These are phyloP conservation scores for Buphagus erythrorhynchus DNA, from an alignment of 2,797 vertebrate genomes.

Conservation along the genomic window DNA sequence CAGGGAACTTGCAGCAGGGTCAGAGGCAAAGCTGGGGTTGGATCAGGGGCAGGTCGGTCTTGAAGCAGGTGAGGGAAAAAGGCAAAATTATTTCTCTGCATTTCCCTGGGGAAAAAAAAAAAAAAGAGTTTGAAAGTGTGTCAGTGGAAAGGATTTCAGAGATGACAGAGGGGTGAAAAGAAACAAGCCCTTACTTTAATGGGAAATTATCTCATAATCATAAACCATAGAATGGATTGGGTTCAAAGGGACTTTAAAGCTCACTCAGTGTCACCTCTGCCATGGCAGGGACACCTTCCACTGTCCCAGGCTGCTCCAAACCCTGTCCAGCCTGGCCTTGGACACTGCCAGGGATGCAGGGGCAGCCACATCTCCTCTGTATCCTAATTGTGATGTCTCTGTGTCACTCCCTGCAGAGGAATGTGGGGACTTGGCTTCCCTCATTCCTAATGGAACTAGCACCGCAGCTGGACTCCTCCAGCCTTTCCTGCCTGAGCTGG, in stretches of 20 bases:
- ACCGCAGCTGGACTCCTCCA: not conserved
- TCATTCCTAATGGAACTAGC: not conserved
- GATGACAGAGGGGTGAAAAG: not conserved
- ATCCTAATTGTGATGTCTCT: not conserved
- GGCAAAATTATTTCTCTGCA: not conserved
- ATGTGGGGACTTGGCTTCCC: not conserved
- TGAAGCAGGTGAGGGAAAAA: constrained; percentile 72
- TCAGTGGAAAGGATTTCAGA: not conserved
- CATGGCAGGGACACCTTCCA: not conserved
- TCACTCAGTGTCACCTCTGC: rapidly evolving
- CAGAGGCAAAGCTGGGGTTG: constrained; percentile 80
- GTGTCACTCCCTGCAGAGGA: not conserved
- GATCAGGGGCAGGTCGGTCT: constrained; percentile 73
- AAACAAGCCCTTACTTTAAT: not conserved
- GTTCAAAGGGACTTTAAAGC: not conserved
- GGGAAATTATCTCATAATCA: not conserved
- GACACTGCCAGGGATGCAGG: not conserved
- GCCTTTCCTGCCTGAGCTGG: not conserved
- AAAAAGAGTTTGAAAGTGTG: not conserved
- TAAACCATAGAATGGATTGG: not conserved
- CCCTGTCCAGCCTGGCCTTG: rapidly evolving
- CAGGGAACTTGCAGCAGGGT: constrained; percentile 50
- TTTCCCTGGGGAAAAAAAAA: not conserved
- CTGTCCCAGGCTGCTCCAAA: not conserved
- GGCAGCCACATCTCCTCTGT: not conserved